These are phyloP conservation scores for Hirudo medicinalis DNA, from an alignment of 1,140 invertebrate species.

Conservation along the genomic window DNA sequence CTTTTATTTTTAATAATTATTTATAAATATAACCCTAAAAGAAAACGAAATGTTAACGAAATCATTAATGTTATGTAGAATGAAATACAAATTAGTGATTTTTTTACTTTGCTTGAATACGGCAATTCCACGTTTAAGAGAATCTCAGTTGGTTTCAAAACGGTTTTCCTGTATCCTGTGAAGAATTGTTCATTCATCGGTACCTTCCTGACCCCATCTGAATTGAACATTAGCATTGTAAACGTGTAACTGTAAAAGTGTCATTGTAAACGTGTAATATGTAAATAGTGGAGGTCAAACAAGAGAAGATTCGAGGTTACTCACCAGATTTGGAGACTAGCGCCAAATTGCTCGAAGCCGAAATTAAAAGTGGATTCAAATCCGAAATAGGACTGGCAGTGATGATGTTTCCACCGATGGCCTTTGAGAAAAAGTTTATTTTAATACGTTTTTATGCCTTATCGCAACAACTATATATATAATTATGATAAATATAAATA, in stretches of 20 bases:
- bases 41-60: background rate
- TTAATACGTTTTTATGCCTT: background rate
- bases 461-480: too few relatives aligned
- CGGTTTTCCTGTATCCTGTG: conserved; percentile 67
- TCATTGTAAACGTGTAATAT: background rate
- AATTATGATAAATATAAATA: too few relatives aligned
- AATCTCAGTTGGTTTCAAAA: conserved; percentile 61
- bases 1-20: too few relatives aligned
- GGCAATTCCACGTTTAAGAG: conserved; percentile 60
- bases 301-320: background rate
- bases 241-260: too few relatives aligned
- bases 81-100: conserved; percentile 4
- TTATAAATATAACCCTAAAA: too few relatives aligned
- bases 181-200: conserved; percentile 72
- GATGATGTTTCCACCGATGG: conserved; percentile 80
- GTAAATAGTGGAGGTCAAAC: too few relatives aligned
- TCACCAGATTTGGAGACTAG: conserved; percentile 45
- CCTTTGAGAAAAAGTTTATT: conserved; percentile 34
- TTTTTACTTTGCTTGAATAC: conserved; percentile 43
- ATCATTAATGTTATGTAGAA: background rate
- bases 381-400: conserved; percentile 91
- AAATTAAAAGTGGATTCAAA: conserved; percentile 79
- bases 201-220: background rate
- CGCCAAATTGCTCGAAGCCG: conserved; percentile 48
- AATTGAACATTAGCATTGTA: background rate